Conservation (phyloP, 1,140 invertebrate genomes). For the Nymphalis io region DNA sequence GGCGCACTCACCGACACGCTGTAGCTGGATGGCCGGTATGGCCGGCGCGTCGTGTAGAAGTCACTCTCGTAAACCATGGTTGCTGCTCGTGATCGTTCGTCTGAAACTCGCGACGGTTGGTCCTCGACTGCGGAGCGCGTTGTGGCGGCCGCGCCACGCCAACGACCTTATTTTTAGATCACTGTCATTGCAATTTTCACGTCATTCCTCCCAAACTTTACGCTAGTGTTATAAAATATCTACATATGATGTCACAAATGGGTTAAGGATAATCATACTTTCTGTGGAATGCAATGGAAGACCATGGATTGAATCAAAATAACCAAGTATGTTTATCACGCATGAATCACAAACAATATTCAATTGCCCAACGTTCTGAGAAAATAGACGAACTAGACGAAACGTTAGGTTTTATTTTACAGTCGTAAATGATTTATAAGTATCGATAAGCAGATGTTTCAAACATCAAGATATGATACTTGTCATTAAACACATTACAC, state of each 20-base stretch:
- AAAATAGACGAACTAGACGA: slow-evolving; percentile 16
- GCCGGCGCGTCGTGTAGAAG: slow-evolving; percentile 92
- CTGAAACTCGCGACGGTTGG: slow-evolving; percentile 71
- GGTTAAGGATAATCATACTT: slow-evolving; percentile 71
- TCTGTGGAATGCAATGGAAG: slow-evolving; percentile 46
- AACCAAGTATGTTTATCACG: slow-evolving; percentile 29
- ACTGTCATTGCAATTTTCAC: slow-evolving; percentile 79
- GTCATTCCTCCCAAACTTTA: slow-evolving; percentile 63
- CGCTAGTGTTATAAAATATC: slow-evolving; percentile 54
- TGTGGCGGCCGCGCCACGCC: slow-evolving; percentile 52
- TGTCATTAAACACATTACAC: too few relatives aligned
- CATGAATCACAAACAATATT: slow-evolving; percentile 36
- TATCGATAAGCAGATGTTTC: background rate
- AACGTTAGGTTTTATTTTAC: slow-evolving; percentile 9
- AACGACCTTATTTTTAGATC: slow-evolving; percentile 75
- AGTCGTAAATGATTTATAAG: background rate
- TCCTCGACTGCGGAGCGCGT: slow-evolving; percentile 68
- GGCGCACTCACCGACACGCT: slow-evolving; percentile 88
- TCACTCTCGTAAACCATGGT: slow-evolving; percentile 95
- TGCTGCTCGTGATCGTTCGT: slow-evolving; percentile 71
- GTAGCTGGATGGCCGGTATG: slow-evolving; percentile 86
- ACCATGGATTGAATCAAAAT: slow-evolving; percentile 49
- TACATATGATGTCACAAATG: slow-evolving; percentile 58
- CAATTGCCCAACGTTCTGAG: background rate
- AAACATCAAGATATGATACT: background rate